Evolutionary conservation across 2,113 vertebrate species (phyloP).

Genomic region (Castor canadensis): DNA sequence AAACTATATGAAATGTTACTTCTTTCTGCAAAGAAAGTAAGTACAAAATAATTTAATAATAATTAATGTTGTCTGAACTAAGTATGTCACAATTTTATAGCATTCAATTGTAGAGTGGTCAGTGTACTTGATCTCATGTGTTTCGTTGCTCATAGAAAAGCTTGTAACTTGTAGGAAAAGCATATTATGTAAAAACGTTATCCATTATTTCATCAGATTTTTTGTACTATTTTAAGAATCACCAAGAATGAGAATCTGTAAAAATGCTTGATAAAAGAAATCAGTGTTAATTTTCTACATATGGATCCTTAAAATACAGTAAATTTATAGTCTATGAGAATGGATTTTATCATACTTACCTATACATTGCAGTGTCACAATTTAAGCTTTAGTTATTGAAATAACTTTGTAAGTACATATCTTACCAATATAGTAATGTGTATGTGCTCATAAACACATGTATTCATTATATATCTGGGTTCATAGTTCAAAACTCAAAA

Average conservation of each 20-base stretch:
- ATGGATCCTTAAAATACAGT: background rate
- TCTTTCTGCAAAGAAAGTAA: background rate
- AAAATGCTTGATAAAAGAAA: background rate
- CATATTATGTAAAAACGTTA: background rate
- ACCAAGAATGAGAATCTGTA: background rate
- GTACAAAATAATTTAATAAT: background rate
- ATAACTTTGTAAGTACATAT: background rate
- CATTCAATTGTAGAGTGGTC: background rate
- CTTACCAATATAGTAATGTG: background rate
- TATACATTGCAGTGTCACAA: background rate
- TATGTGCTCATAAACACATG: background rate
- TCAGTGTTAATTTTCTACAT: background rate
- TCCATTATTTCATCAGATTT: background rate
- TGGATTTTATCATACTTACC: background rate
- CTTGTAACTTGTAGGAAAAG: background rate
- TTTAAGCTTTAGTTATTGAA: background rate
- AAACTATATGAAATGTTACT: background rate
- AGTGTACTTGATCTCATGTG: background rate
- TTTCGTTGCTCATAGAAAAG: constrained; percentile 23
- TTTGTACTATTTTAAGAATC: background rate
- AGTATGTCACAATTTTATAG: background rate
- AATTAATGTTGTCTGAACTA: background rate
- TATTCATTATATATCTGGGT: background rate
- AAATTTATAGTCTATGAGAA: background rate
- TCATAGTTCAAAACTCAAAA: background rate